Evolutionary conservation across 2,888 invertebrate species (phyloP), one percentile per base, ranked within the genome.

Genomic region (Epinotia bilunana): DNA sequence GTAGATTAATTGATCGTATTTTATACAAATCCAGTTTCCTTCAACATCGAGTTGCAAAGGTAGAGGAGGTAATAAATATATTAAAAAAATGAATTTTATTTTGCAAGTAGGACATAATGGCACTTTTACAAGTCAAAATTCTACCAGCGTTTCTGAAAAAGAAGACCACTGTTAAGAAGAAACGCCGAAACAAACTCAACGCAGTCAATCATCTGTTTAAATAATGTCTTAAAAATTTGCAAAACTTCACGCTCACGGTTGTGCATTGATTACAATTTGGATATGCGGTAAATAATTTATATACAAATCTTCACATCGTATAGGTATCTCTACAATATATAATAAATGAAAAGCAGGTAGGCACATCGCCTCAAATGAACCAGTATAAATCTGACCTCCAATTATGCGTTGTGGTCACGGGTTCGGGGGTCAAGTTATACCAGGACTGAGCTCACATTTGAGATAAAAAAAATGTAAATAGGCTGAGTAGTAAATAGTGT

Each of bases 401-500:
- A 16, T 16, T 16, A 49, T 16, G 49, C 4, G 16, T 49, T 16
- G 49, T 49, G 0, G 49, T 49, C 49, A 16, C 16, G 1, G 49
- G 49, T 49, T 16, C 16, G 5, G 49, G 12, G 49, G 49, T 49
- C 49, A 49, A 16, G 49, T 49, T 49, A 49, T 49, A 49, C 16
- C 23, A 46, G 63, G 20, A 18, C 23, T 63, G 20, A 16, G 16
- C 23, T 23, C 12, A 46, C 20, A 46, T 23, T 49, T 18, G 13
- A 64, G 13, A 28, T 65, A 53, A n/a, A 53, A 53, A n/a, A 28
- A 18, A 11, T 65, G 53, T 65, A 65, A 28, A 53, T 43, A 62
- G 43, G n/a, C 53, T n/a, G 28, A 53, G 28, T 65, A 39, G 72
- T 68, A 68, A 78, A 77, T 80, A 82, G 83, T 82, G 78, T 79